phyloP scores from a whole-genome alignment of 2,888 invertebrate species.

The Pollenia amentaria region DNA sequence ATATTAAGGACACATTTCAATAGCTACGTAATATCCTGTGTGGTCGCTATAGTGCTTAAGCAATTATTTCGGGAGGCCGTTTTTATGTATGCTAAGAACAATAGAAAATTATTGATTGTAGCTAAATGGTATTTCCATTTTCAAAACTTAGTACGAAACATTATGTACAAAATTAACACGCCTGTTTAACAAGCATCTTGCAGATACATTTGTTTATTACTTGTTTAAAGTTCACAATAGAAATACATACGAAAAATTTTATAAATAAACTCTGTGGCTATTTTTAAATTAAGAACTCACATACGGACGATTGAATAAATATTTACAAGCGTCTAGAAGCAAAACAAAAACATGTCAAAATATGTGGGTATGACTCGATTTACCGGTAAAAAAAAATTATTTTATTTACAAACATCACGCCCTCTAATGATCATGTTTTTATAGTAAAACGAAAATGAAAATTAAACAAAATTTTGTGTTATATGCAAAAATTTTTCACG shows the following conservation, averaged over 20 bases:
- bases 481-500: slow-evolving; percentile 65
- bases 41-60: no score
- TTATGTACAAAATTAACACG: neutral
- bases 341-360: slow-evolving; percentile 49
- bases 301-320: slow-evolving; percentile 22
- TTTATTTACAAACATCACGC: slow-evolving; percentile 60
- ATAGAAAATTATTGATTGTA: no score
- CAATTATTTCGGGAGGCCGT: no score
- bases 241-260: slow-evolving; percentile 1
- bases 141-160: neutral
- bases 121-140: no score
- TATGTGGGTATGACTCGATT: slow-evolving; percentile 52
- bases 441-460: slow-evolving; percentile 4
- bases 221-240: neutral
- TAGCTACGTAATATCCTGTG: no score
- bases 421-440: slow-evolving; percentile 36
- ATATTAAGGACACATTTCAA: no score
- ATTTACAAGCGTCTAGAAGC: slow-evolving; percentile 30
- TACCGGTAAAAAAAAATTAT: slow-evolving; percentile 42
- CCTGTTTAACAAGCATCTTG: neutral
- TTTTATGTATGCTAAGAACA: no score
- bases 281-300: slow-evolving; percentile 28
- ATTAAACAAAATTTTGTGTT: neutral
- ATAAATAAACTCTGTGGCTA: slow-evolving; percentile 42
- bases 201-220: neutral